Conservation (phyloP, 2,888 invertebrate genomes). For the Acanthosepion esculentum region DNA sequence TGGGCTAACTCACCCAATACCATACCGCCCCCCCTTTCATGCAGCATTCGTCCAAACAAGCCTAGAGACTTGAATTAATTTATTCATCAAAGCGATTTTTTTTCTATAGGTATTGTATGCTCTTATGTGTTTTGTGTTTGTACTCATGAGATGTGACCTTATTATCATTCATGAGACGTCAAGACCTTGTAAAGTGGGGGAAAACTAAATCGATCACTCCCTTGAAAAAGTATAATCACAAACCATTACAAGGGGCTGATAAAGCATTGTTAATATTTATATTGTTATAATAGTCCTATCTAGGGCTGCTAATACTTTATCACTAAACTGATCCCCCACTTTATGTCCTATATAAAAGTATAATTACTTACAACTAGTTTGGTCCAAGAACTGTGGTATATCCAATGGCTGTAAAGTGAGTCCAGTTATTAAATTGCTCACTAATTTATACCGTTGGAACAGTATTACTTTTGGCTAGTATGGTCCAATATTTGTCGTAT, state of each 20-base stretch:
- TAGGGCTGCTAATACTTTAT: neutral
- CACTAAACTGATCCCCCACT: neutral
- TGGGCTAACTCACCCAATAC: conserved; percentile 38
- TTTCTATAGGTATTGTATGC: conserved; percentile 20
- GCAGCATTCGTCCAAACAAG: conserved; percentile 38
- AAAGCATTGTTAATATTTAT: neutral
- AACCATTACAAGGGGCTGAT: neutral
- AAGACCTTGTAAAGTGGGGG: neutral
- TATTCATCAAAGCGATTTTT: neutral
- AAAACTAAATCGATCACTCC: neutral
- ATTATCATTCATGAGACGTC: neutral
- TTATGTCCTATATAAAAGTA: neutral
- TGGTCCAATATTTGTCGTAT: neutral
- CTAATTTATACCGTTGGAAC: neutral
- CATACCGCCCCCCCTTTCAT: neutral
- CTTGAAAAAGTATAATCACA: neutral
- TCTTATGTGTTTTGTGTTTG: neutral
- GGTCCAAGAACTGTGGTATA: conserved; percentile 21
- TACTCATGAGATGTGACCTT: neutral
- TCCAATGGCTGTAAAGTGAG: neutral
- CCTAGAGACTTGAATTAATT: conserved; percentile 37
- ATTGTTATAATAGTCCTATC: neutral
- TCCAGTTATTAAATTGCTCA: neutral
- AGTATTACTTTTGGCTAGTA: conserved; percentile 11
- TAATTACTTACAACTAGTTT: neutral